A percentile compares a stretch with the other conserved stretches of the same genome.
phyloP scores from a whole-genome alignment of 2,888 invertebrate genomes.

The Hemistola chrysoprasaria region DNA sequence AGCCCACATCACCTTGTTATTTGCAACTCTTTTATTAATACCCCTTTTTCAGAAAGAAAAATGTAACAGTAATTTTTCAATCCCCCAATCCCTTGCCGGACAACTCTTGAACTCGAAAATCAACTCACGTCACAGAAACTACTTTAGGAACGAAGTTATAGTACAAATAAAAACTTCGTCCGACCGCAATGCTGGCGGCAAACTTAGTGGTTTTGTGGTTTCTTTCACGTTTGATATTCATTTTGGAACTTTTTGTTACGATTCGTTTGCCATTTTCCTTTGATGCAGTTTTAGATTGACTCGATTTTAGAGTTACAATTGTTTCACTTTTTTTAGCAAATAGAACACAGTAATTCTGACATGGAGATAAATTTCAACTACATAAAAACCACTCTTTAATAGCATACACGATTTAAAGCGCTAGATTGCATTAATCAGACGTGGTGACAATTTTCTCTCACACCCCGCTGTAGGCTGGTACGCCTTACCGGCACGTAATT shows the following conservation, averaged over 20 bases:
- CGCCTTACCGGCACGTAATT: slow-evolving; percentile 46
- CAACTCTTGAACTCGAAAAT: slow-evolving; percentile 18
- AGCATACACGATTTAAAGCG: slow-evolving; percentile 3
- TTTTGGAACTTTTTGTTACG: not conserved
- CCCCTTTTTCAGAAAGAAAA: not conserved
- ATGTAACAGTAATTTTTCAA: slow-evolving; percentile 15
- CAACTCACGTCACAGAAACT: slow-evolving; percentile 21
- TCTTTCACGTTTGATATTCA: slow-evolving; percentile 1
- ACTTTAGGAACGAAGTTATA: slow-evolving; percentile 16
- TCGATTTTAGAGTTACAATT: no score
- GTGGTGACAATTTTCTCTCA: slow-evolving; percentile 45
- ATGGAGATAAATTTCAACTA: no score
- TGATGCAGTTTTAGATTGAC: no score
- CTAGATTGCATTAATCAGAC: slow-evolving; percentile 39
- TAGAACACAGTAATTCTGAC: no score
- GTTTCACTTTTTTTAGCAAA: no score
- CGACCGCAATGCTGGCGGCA: slow-evolving; percentile 3
- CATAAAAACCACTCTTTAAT: no score
- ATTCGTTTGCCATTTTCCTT: no score
- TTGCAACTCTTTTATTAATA: slow-evolving; percentile 15
- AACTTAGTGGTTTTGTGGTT: no score
- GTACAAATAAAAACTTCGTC: slow-evolving; percentile 14
- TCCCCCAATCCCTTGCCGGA: slow-evolving; percentile 11
- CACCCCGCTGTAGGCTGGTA: slow-evolving; percentile 19
- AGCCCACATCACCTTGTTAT: no score